Percentiles rank a stretch among this genome's conserved stretches.
These are phyloP conservation scores for Stigmatopora argus DNA, from an alignment of 2,113 vertebrate species.

Conservation along the genomic window DNA sequence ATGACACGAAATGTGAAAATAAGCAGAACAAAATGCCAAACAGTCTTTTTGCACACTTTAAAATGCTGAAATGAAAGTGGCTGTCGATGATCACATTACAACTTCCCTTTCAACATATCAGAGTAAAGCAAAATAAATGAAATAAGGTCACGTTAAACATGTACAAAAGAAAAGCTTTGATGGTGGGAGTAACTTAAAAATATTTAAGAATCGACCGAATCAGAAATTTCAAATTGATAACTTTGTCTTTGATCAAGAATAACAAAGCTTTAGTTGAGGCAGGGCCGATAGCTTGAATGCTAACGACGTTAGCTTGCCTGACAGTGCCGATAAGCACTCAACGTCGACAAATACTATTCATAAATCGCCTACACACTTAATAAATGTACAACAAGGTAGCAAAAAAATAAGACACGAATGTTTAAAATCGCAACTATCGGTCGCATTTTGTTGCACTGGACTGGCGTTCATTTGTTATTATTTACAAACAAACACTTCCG, in stretches of 20 bases:
- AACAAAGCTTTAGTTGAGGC: neutral
- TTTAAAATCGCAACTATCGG: neutral
- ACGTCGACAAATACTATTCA: neutral
- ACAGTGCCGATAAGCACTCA: neutral
- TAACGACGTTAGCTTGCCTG: conserved; percentile 15
- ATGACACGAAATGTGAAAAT: neutral
- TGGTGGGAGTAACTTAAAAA: neutral
- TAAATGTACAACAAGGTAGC: neutral
- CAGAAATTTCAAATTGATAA: neutral
- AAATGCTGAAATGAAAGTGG: conserved; percentile 34
- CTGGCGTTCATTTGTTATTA: neutral
- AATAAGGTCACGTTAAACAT: neutral
- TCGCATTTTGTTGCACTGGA: neutral
- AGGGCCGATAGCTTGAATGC: conserved; percentile 7
- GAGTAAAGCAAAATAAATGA: neutral
- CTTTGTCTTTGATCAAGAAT: neutral
- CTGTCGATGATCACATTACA: neutral
- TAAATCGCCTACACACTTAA: neutral
- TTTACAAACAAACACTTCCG: conserved; percentile 36
- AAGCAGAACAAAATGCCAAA: neutral
- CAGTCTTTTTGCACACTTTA: neutral
- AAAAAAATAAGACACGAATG: neutral
- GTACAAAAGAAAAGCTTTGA: no score
- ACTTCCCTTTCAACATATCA: neutral
- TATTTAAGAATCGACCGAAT: neutral